These are phyloP conservation scores for Echinometra lucunter DNA, from an alignment of 53 echinoderm and acorn worm species.

Conservation along the genomic window DNA sequence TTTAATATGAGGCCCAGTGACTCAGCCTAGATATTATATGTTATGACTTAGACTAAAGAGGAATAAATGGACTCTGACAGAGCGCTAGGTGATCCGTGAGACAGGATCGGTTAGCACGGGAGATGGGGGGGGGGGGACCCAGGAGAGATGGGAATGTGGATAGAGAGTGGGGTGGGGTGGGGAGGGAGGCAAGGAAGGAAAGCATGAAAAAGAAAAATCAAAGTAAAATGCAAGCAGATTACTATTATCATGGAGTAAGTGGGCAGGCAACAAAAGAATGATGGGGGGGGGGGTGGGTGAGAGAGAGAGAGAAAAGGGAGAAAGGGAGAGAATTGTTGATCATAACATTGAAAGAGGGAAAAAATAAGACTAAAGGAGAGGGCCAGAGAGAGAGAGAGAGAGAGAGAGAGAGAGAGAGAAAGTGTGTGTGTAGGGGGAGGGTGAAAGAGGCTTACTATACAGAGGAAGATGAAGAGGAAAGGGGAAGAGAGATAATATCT, in stretches of 20 bases:
- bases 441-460: background rate
- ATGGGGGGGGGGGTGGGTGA: background rate
- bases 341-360: no score
- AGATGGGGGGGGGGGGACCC: background rate
- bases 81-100: background rate
- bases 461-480: background rate
- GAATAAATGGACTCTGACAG: slow-evolving; percentile 36
- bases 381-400: background rate
- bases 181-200: background rate
- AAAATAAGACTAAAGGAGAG: no score
- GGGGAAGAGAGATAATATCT: no score
- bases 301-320: no score
- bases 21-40: background rate
- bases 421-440: no score
- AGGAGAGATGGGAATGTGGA: background rate
- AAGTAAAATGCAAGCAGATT: background rate
- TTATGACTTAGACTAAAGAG: slow-evolving; percentile 22
- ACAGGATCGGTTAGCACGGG: background rate
- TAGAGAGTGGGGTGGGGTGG: background rate
- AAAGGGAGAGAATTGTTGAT: no score
- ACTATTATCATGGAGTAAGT: background rate
- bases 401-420: background rate
- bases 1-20: background rate
- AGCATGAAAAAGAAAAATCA: background rate
- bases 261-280: no score